Percentiles rank a stretch among this genome's conserved stretches.
These are phyloP conservation scores for Procambarus clarkii DNA, from an alignment of 1,140 invertebrate genomes.

Conservation along the genomic window DNA sequence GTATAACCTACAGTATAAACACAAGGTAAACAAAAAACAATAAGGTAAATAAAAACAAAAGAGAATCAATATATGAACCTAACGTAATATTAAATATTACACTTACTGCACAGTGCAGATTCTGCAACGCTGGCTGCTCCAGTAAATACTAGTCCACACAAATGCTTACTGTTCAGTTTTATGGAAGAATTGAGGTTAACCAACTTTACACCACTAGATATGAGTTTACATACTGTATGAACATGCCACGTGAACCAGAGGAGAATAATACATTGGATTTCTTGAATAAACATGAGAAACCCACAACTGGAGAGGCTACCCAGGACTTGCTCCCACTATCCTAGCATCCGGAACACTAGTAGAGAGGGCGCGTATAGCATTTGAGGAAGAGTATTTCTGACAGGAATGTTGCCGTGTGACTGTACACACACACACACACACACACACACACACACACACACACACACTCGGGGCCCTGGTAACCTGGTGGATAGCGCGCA, in stretches of 20 bases:
- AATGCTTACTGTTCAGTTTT: neutral
- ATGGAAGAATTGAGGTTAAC: neutral
- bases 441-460: too few relatives aligned
- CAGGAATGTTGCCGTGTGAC: neutral
- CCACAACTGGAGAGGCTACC: neutral
- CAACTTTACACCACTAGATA: neutral
- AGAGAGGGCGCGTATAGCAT: neutral
- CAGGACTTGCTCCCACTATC: neutral
- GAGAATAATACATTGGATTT: neutral
- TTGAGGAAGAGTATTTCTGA: neutral
- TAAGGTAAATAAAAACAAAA: too few relatives aligned
- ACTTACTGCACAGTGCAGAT: neutral
- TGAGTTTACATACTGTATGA: neutral
- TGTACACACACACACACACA: neutral
- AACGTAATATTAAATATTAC: too few relatives aligned
- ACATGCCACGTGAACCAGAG: conserved; percentile 15
- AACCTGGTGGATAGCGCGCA: too few relatives aligned
- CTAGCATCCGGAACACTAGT: neutral
- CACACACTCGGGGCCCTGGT: too few relatives aligned
- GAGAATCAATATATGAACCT: too few relatives aligned
- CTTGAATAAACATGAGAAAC: neutral
- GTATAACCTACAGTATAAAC: too few relatives aligned
- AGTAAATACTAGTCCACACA: neutral
- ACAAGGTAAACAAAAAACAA: too few relatives aligned
- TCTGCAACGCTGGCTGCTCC: neutral